A percentile compares a stretch with the other conserved stretches of the same genome.
Conservation (phyloP, 2,113 vertebrate genomes). For the Lepisosteus oculatus region DNA sequence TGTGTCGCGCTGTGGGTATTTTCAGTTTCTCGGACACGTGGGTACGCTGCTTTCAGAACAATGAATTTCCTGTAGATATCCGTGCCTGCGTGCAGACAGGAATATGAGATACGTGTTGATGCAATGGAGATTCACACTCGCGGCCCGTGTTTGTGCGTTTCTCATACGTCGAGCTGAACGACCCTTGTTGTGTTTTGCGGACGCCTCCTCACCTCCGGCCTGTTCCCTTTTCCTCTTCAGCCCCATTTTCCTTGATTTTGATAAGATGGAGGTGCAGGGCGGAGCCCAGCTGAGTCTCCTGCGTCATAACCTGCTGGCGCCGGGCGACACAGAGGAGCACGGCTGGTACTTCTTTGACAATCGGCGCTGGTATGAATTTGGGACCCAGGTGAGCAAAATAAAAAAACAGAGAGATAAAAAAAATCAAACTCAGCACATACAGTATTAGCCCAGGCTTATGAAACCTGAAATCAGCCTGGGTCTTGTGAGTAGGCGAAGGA, state of each 20-base stretch:
- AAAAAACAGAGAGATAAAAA: too few relatives aligned
- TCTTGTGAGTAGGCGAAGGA: too few relatives aligned
- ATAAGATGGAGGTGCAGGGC: conserved; percentile 27
- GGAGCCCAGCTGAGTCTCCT: conserved; percentile 15
- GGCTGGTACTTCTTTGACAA: conserved; percentile 56
- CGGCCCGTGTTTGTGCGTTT: too few relatives aligned
- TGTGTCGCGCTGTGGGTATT: too few relatives aligned
- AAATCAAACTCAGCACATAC: too few relatives aligned
- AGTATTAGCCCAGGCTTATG: too few relatives aligned
- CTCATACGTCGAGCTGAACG: too few relatives aligned
- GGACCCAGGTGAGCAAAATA: conserved; percentile 34
- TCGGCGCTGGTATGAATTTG: conserved; percentile 54
- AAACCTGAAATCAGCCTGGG: too few relatives aligned
- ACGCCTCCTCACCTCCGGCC: background rate
- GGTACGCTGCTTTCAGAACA: too few relatives aligned
- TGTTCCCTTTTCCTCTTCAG: background rate
- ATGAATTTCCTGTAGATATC: too few relatives aligned
- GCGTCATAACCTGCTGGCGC: conserved; percentile 24
- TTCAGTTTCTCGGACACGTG: too few relatives aligned
- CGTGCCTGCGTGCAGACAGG: background rate
- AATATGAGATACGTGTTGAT: background rate
- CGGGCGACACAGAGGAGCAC: conserved; percentile 33
- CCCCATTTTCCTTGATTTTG: conserved; percentile 38
- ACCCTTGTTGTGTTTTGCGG: background rate
- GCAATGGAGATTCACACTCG: too few relatives aligned